Conservation (phyloP, 1,140 invertebrate genomes). For the Stegodyphus mimosarum region DNA sequence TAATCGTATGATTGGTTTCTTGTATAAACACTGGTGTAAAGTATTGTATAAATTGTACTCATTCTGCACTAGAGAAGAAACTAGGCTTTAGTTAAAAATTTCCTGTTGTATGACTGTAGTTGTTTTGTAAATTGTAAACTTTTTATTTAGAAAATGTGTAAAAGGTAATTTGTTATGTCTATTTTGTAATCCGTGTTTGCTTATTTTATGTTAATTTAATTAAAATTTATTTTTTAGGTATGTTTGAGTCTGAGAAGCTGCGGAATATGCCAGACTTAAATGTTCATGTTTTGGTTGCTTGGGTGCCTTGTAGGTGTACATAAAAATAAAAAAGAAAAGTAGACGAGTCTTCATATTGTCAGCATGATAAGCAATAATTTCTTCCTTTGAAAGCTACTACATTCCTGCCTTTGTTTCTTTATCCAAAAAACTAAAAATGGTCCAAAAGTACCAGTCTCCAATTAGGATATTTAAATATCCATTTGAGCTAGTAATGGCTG, state of each 20-base stretch:
- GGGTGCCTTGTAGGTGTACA: not conserved
- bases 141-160: too few species aligned
- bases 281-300: conserved; percentile 54
- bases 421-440: conserved; percentile 76
- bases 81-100: too few species aligned
- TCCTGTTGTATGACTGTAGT: too few species aligned
- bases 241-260: not conserved
- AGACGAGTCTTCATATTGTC: not conserved
- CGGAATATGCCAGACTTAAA: conserved; percentile 23
- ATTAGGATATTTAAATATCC: conserved; percentile 96
- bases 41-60: too few species aligned
- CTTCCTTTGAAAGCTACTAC: not conserved
- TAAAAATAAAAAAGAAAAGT: too few species aligned
- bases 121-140: too few species aligned
- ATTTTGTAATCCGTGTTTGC: too few species aligned
- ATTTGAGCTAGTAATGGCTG: conserved; percentile 96
- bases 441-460: conserved; percentile 96
- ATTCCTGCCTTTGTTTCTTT: too few species aligned
- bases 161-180: too few species aligned
- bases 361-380: conserved; percentile 34
- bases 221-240: not conserved
- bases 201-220: not conserved
- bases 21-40: too few species aligned
- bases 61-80: too few species aligned
- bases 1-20: too few species aligned